Percentiles rank a stretch among this genome's conserved stretches.
phyloP scores from a whole-genome alignment of 2,888 invertebrate species.

The Pseudeuparius sepicola region DNA sequence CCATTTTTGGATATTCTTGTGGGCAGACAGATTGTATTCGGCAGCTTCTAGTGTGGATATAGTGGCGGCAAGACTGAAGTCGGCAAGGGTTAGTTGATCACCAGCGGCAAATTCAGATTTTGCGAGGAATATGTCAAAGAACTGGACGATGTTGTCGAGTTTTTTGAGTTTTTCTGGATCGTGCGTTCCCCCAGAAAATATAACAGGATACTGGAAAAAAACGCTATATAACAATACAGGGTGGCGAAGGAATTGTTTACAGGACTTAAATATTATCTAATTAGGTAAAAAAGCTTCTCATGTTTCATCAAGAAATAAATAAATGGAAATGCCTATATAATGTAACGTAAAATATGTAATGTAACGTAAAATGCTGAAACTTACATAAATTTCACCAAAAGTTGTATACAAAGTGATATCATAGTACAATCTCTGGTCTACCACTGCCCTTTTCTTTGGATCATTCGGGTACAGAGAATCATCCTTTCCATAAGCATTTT shows the following conservation, averaged over 20 bases:
- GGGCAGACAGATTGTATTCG: constrained; percentile 55
- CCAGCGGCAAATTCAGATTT: constrained; percentile 64
- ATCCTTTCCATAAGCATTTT: constrained; percentile 69
- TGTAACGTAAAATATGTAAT: too few species aligned
- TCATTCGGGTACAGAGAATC: constrained; percentile 69
- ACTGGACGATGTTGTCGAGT: constrained; percentile 55
- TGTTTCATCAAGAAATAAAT: too few species aligned
- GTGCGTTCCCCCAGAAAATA: constrained; percentile 38
- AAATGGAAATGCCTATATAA: too few species aligned
- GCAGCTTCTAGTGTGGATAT: constrained; percentile 60
- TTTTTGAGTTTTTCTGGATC: constrained; percentile 60
- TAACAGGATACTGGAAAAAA: constrained; percentile 33
- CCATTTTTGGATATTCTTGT: constrained; percentile 47
- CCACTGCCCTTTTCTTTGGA: constrained; percentile 57
- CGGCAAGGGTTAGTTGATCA: constrained; percentile 64
- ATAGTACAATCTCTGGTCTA: neutral
- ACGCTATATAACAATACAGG: too few species aligned
- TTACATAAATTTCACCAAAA: constrained; percentile 1
- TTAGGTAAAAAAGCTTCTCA: too few species aligned
- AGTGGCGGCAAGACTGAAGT: constrained; percentile 56
- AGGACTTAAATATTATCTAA: too few species aligned
- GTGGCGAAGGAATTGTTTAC: too few species aligned
- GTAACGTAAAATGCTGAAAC: neutral
- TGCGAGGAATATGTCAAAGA: constrained; percentile 62
- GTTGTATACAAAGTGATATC: neutral